phyloP scores from a whole-genome alignment of 2,113 vertebrate species.

The Perccottus glenii region DNA sequence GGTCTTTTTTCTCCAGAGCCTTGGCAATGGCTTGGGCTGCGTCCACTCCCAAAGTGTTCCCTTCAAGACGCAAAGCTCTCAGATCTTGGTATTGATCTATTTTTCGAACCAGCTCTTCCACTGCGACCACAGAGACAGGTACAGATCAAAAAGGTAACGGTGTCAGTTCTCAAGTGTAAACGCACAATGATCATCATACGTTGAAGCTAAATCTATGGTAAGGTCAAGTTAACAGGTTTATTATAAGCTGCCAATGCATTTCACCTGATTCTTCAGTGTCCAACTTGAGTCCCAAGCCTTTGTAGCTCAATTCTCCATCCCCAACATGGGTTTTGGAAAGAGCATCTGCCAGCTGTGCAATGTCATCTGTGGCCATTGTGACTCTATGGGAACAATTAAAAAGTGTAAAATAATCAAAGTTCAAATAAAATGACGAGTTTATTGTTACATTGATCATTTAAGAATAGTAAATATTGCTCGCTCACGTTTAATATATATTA shows the following conservation, averaged over 20 bases:
- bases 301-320: slow-evolving; percentile 91
- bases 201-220: not conserved
- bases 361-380: slow-evolving; percentile 90
- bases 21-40: slow-evolving; percentile 91
- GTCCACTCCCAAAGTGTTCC: slow-evolving; percentile 94
- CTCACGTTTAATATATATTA: not conserved
- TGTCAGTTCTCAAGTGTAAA: not conserved
- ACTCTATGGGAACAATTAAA: slow-evolving; percentile 8
- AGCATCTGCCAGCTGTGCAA: slow-evolving; percentile 85
- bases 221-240: not conserved
- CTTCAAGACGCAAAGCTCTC: slow-evolving; percentile 88
- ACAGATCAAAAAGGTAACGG: not conserved
- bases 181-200: not conserved
- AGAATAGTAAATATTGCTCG: not conserved
- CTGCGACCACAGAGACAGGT: slow-evolving; percentile 55
- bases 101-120: slow-evolving; percentile 85
- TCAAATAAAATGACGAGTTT: not conserved
- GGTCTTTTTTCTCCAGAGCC: slow-evolving; percentile 87
- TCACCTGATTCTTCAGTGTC: slow-evolving; percentile 89
- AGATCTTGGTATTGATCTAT: slow-evolving; percentile 87
- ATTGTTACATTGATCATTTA: not conserved
- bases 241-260: not conserved
- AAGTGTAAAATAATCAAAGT: too few species aligned
- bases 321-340: slow-evolving; percentile 91
- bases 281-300: slow-evolving; percentile 90